phyloP scores from a whole-genome alignment of 2,888 invertebrate genomes.

The Hydroisotoma schaefferi region DNA sequence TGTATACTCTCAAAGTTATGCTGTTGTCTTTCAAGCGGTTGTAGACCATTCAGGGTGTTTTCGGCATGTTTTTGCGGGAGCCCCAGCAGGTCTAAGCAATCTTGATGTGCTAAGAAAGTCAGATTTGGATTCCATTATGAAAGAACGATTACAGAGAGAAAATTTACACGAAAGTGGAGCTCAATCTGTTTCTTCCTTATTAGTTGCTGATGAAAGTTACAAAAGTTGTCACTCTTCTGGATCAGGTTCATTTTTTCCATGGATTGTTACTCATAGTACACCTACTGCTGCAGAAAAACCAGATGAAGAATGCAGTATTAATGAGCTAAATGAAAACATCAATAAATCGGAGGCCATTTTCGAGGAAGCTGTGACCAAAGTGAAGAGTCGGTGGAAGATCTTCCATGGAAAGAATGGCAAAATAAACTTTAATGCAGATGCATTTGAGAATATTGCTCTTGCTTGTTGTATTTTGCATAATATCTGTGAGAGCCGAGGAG shows the following conservation, averaged over 20 bases:
- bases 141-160: slow-evolving; percentile 12
- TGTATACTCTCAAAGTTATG: slow-evolving; percentile 31
- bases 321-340: slow-evolving; percentile 28
- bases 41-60: slow-evolving; percentile 36
- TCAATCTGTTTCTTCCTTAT: background rate
- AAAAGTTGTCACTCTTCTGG: background rate
- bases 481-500: slow-evolving; percentile 38
- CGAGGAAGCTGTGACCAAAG: slow-evolving; percentile 29
- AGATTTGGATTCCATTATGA: slow-evolving; percentile 18
- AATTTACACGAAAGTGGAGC: slow-evolving; percentile 8
- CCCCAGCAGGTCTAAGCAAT: slow-evolving; percentile 31
- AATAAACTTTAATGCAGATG: slow-evolving; percentile 38
- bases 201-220: slow-evolving; percentile 29
- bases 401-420: slow-evolving; percentile 43
- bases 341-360: slow-evolving; percentile 21
- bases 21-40: slow-evolving; percentile 39
- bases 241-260: background rate
- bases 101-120: slow-evolving; percentile 23
- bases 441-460: slow-evolving; percentile 39
- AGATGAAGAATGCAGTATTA: slow-evolving; percentile 20
- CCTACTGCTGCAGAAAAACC: slow-evolving; percentile 6
- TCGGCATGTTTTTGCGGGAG: slow-evolving; percentile 28
- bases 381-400: slow-evolving; percentile 37
- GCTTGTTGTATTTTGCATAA: slow-evolving; percentile 42
- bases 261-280: slow-evolving; percentile 19